Percentiles rank a stretch among this genome's conserved stretches.
Evolutionary conservation across 2,113 vertebrate species (phyloP).

Genomic region (Empidonax alnorum): DNA sequence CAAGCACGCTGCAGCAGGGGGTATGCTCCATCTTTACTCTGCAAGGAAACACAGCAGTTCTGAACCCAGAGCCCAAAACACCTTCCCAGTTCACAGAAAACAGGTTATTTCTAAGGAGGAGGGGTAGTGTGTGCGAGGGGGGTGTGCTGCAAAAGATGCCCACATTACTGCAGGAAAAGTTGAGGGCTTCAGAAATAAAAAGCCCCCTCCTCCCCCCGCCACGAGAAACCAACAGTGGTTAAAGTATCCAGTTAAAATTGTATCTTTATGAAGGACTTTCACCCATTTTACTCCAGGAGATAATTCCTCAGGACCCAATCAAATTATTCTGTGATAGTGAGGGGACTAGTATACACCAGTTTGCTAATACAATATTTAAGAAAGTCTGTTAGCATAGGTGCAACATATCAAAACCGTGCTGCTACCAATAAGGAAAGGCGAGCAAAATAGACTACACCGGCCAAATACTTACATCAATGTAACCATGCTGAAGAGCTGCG

Average conservation of each 20-base stretch:
- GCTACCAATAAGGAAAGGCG: not conserved
- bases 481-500: not conserved
- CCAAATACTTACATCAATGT: not conserved
- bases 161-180: not conserved
- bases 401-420: not conserved
- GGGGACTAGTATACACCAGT: no score
- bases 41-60: not conserved
- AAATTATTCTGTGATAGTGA: not conserved
- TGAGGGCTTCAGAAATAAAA: not conserved
- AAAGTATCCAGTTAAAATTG: not conserved
- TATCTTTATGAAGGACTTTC: not conserved
- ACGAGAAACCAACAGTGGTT: not conserved
- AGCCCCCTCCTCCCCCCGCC: not conserved
- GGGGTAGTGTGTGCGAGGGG: rapidly evolving
- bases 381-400: not conserved
- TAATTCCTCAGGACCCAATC: not conserved
- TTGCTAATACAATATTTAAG: not conserved
- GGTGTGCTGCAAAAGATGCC: not conserved
- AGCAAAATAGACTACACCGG: not conserved
- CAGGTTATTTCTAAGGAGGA: not conserved
- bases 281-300: not conserved
- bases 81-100: not conserved
- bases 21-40: not conserved
- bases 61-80: not conserved
- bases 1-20: not conserved